These are phyloP conservation scores for Mesorhabditis sp. DNA, from an alignment of 2,888 invertebrate genomes.

Conservation along the genomic window DNA sequence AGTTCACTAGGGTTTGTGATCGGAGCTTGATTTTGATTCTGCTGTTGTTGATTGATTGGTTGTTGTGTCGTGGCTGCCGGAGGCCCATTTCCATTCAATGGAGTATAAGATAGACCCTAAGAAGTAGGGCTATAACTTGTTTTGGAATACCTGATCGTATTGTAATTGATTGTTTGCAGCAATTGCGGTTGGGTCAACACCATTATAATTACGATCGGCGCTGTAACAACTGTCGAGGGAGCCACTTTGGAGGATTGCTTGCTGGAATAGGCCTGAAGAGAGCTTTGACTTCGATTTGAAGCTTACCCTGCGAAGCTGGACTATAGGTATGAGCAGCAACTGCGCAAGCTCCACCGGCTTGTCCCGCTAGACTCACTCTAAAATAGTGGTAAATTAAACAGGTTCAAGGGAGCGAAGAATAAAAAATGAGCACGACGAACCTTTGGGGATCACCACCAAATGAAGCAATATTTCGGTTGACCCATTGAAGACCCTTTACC, in stretches of 20 bases:
- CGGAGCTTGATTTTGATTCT: not conserved
- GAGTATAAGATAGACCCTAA: not conserved
- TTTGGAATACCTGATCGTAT: constrained; percentile 12
- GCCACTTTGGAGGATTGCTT: constrained; percentile 45
- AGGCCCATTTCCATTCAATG: not conserved
- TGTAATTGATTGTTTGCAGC: constrained; percentile 16
- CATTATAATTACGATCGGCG: constrained; percentile 16
- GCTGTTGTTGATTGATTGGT: not conserved
- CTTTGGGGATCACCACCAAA: constrained; percentile 50
- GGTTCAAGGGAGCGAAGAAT: not conserved
- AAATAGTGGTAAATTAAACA: not conserved
- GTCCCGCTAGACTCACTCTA: constrained; percentile 47
- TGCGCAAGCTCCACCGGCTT: constrained; percentile 43
- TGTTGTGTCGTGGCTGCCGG: not conserved
- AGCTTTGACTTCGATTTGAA: too few species aligned
- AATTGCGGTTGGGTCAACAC: constrained; percentile 8
- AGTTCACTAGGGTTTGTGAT: constrained; percentile 2
- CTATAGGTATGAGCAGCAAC: constrained; percentile 40
- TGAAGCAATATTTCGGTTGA: constrained; percentile 44
- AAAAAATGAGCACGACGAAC: not conserved
- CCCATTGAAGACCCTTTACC: constrained; percentile 38
- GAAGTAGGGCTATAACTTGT: not conserved
- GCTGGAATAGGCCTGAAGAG: constrained; percentile 40
- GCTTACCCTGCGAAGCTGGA: constrained; percentile 41
- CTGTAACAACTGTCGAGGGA: constrained; percentile 42